These are phyloP conservation scores for Pachydiplax longipennis DNA, from an alignment of 2,888 invertebrate species.

Conservation along the genomic window DNA sequence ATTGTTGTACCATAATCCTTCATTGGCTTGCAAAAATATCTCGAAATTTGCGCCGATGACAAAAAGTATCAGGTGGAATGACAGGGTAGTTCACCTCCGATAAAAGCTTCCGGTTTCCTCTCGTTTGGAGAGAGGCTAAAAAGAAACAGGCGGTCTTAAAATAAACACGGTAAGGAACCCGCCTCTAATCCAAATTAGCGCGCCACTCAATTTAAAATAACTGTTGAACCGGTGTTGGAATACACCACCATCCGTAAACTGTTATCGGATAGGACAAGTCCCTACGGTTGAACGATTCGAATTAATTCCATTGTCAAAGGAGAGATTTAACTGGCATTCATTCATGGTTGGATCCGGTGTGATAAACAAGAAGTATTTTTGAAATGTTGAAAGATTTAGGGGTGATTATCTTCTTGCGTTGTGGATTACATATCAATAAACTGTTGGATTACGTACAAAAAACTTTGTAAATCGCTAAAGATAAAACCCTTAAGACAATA, in stretches of 20 bases:
- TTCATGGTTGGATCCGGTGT: not conserved
- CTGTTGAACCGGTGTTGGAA: not conserved
- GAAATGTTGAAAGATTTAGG: not conserved
- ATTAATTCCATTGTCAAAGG: not conserved
- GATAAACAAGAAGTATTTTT: not conserved
- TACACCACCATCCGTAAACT: not conserved
- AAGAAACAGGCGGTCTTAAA: not conserved
- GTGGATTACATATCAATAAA: too few species aligned
- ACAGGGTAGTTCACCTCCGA: not conserved
- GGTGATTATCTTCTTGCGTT: too few species aligned
- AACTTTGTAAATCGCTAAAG: too few species aligned
- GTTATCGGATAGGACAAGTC: not conserved
- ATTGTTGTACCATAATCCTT: not conserved
- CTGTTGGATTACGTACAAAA: too few species aligned
- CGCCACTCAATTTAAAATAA: not conserved
- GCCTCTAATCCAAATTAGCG: not conserved
- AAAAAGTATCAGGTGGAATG: not conserved
- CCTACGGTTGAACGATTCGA: not conserved
- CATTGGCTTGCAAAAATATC: not conserved
- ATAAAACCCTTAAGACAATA: too few species aligned
- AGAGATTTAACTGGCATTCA: not conserved
- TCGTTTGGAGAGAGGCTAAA: not conserved
- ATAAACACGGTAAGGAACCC: not conserved
- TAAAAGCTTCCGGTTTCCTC: not conserved
- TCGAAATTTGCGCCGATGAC: not conserved